Base-by-base conservation (phyloP, 2,113 vertebrate species). In the Dipodomys stephensi region DNA sequence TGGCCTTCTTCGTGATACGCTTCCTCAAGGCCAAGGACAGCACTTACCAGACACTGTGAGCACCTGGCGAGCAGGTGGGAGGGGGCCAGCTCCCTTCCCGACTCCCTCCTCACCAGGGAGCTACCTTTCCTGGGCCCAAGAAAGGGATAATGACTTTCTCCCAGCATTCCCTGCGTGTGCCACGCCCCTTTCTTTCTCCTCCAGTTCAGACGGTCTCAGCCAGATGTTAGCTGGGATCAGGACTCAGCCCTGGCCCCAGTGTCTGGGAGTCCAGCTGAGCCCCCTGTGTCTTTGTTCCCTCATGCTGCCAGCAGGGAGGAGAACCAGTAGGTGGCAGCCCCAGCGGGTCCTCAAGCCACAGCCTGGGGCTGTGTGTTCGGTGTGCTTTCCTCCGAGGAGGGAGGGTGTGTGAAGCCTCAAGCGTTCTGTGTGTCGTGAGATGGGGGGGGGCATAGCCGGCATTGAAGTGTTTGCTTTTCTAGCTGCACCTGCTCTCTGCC, bases 11-110 rank as follows among this genome's bases (percentile, higher is more conserved):
- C 7, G 46, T 98, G 88, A 94, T 99, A 98, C 99, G 98, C 77
- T 99, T 99, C 98, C 97, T 99, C 97, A 99, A 99, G 95, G 98
- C 99, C 0, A 99, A 99, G 98, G 99, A 99, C 97, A 99, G 98
- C 98, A 98, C 95, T 97, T 99, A 99, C 96, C 99, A 99, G 97
- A 99, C 99, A 1, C 99, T 99, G 99, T 99, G 98, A 99, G 99
- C 98, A 60, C 85, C 69, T 3, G 10, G 20, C n/a, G 27, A 39
- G 69, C 69, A 0, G 49, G 49, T 49, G 12, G 20, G 18, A 0
- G 7, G 4, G n/a, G 28, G 57, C 49, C 27, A 16, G 49, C 39
- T 28, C 8, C 2, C 18, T 22, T 25, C 30, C 60, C 2, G 2
- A 9, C 28, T 60, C 57, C 22, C n/a, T 7, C 5, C 1, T 44